Conservation (phyloP, 1,140 invertebrate species). For the Ips nitidus region DNA sequence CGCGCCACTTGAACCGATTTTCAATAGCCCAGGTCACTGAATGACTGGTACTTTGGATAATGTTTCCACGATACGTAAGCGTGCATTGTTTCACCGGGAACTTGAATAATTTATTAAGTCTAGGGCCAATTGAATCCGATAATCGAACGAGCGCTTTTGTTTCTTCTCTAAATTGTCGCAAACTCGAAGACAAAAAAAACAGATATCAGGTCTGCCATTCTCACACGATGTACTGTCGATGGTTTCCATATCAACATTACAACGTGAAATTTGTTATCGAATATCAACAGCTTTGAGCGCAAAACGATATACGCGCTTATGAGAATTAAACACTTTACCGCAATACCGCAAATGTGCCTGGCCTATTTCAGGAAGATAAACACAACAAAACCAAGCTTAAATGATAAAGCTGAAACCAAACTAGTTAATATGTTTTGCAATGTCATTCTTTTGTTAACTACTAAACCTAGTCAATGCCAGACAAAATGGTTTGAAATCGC, state of each 20-base stretch:
- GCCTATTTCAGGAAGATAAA: neutral
- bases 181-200: neutral
- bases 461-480: too few species aligned
- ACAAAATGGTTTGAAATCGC: too few species aligned
- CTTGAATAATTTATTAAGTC: neutral
- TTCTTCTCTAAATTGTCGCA: too few species aligned
- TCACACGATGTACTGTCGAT: slow-evolving; percentile 1
- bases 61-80: slow-evolving; percentile 1
- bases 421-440: too few species aligned
- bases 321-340: neutral
- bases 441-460: too few species aligned
- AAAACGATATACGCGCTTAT: slow-evolving; percentile 13
- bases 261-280: slow-evolving; percentile 21
- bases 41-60: slow-evolving; percentile 10
- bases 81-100: neutral
- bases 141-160: too few species aligned
- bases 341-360: too few species aligned
- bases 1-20: too few species aligned
- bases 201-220: neutral
- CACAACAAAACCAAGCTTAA: neutral
- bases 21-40: slow-evolving; percentile 11
- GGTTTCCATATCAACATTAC: slow-evolving; percentile 13
- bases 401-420: too few species aligned
- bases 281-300: slow-evolving; percentile 22
- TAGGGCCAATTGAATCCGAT: too few species aligned